Evolutionary conservation across 2,797 vertebrate species (phyloP).

Genomic region (Remorina albescens): DNA sequence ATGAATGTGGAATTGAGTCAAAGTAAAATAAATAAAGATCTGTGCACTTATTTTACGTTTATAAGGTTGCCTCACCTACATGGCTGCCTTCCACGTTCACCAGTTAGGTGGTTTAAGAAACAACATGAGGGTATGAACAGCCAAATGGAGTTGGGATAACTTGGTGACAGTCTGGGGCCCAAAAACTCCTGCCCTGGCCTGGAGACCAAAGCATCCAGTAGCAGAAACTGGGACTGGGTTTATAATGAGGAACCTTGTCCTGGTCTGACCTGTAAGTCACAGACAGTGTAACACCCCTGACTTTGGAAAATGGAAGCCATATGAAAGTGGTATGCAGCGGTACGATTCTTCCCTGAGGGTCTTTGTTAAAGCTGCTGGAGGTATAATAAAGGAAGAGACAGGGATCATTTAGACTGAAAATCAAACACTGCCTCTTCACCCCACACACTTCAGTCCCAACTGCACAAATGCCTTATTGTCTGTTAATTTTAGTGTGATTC

Average conservation of each 20-base stretch:
- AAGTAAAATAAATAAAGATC: neutral
- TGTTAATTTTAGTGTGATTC: neutral
- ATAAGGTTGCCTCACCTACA: neutral
- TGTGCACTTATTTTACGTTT: neutral
- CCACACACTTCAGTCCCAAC: neutral
- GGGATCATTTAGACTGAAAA: conserved; percentile 16
- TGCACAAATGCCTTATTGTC: neutral
- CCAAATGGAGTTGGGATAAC: conserved; percentile 8
- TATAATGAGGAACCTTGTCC: conserved; percentile 75
- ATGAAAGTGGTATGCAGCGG: conserved; percentile 54
- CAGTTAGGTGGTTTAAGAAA: conserved; percentile 9
- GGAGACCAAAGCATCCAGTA: conserved; percentile 21
- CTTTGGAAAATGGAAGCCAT: conserved; percentile 70
- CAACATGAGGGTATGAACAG: neutral
- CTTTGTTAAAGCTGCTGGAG: conserved; percentile 64
- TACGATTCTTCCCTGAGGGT: conserved; percentile 59
- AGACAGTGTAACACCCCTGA: conserved; percentile 40
- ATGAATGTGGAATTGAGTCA: too few species aligned
- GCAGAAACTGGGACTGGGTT: conserved; percentile 42
- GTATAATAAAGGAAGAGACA: conserved; percentile 10
- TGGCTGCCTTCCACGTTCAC: conserved; percentile 1
- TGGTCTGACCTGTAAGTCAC: conserved; percentile 60
- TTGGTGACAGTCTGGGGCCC: conserved; percentile 4
- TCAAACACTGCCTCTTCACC: neutral
- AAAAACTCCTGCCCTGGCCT: conserved; percentile 7